These are phyloP conservation scores for Acomys russatus DNA, from an alignment of 2,797 vertebrate species.

Conservation along the genomic window DNA sequence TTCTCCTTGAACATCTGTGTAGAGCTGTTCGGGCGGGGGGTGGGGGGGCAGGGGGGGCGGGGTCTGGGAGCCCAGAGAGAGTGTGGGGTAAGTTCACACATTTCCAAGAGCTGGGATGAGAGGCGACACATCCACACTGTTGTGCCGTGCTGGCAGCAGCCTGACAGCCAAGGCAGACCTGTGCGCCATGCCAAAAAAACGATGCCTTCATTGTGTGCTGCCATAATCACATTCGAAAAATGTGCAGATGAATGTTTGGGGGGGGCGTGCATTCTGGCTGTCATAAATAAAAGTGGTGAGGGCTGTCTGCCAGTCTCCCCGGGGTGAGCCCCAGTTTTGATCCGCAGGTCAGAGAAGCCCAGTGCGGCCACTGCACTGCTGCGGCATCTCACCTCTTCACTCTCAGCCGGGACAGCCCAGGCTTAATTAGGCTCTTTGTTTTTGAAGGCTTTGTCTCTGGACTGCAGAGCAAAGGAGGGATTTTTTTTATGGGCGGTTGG, in stretches of 20 bases:
- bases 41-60: too few species aligned
- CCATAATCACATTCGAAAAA: constrained; percentile 56
- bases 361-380: not conserved
- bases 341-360: not conserved
- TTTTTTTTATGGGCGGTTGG: constrained; percentile 66
- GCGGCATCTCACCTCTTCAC: not conserved
- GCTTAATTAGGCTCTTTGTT: constrained; percentile 74
- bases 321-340: not conserved
- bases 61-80: not conserved
- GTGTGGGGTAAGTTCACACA: constrained; percentile 37
- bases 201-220: constrained; percentile 41
- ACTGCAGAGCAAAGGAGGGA: constrained; percentile 32
- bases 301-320: not conserved
- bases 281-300: constrained; percentile 36
- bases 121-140: not conserved
- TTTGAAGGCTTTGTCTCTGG: constrained; percentile 60
- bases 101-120: constrained; percentile 39
- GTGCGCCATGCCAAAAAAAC: constrained; percentile 18
- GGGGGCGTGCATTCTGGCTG: not conserved
- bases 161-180: not conserved
- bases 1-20: constrained; percentile 78
- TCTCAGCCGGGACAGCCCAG: constrained; percentile 54
- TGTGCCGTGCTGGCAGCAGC: not conserved
- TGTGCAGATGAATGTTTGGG: not conserved
- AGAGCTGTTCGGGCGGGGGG: constrained; percentile 22